Conservation (phyloP, 1,140 invertebrate genomes). For the Drosophila tani region DNA sequence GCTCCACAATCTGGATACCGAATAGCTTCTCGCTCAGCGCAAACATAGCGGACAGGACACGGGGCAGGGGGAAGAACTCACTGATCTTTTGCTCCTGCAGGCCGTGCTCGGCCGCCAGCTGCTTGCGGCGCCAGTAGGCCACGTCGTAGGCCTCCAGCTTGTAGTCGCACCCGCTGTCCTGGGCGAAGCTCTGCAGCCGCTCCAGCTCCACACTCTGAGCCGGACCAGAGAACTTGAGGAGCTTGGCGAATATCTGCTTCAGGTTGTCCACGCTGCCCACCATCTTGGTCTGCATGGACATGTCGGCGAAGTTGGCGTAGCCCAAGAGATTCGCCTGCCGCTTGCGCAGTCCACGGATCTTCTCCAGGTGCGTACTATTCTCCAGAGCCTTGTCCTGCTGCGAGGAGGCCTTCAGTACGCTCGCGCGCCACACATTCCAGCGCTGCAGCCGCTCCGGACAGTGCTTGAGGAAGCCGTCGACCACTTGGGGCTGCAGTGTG, state of each 20-base stretch:
- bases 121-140: constrained; percentile 93
- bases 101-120: constrained; percentile 88
- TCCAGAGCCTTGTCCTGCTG: constrained; percentile 88
- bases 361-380: constrained; percentile 91
- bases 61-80: constrained; percentile 93
- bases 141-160: constrained; percentile 93
- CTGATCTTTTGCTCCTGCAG: constrained; percentile 90
- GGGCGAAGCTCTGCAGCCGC: constrained; percentile 91
- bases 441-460: constrained; percentile 91
- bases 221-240: constrained; percentile 89
- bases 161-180: constrained; percentile 89
- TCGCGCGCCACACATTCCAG: constrained; percentile 93
- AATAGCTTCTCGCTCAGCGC: constrained; percentile 91
- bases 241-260: constrained; percentile 89
- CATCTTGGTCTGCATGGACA: constrained; percentile 98
- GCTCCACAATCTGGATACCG: constrained; percentile 92
- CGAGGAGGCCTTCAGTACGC: constrained; percentile 89
- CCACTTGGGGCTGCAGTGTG: constrained; percentile 90
- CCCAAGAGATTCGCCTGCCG: constrained; percentile 92
- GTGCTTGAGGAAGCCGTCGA: constrained; percentile 91
- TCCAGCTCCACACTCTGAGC: constrained; percentile 92
- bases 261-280: constrained; percentile 93
- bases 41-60: constrained; percentile 92
- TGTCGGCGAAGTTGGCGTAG: constrained; percentile 91
- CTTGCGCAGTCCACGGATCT: constrained; percentile 89